Evolutionary conservation across 37 sponge, comb jelly and placozoan genomes (phyloP), one percentile per base, ranked within the genome.

Genomic region (Beroe forskalii): DNA sequence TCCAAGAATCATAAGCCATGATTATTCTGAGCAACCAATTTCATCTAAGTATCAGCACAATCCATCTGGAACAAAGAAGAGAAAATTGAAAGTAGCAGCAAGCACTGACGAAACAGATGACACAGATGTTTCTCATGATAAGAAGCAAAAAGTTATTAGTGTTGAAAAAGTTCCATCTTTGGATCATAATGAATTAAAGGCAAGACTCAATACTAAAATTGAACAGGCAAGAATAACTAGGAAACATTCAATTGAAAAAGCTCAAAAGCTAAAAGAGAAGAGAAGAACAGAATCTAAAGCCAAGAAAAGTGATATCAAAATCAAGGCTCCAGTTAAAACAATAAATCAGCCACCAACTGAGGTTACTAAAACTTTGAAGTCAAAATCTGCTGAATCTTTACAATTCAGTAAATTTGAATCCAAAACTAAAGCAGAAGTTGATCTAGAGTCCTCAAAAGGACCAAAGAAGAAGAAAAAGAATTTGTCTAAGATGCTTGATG

Each of bases 341-440:
- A 48, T 80, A 0, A 43, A 23, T 19, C 1, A 33, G 43, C 27
- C 40, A 22, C 19, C 86, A n/a, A 19, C 55, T 2, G 40, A 80
- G 3, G 30, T 6, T 6, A 41, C 44, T 1, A 41, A 80, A 25
- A 31, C 6, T 33, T 25, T 27, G 12, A 80, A 40, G 27, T 25
- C 28, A 14, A 9, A 38, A 44, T 9, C 55, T 23, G n/a, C 55
- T 43, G 8, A n/a, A 44, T 33, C 8, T 44, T 6, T 80, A 2
- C 86, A 80, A 48, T 80, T 80, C 20, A 80, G 86, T 44, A 80
- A 80, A 27, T 80, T 80, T 44, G 86, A 80, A 43, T 33, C 86
- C 0, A 80, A 80, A 25, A 80, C 86, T 24, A 80, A 80, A 80
- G 86, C 8, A 9, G 86, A 80, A 25, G 55, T 43, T 1, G 55